Base-by-base conservation (phyloP, 2,888 invertebrate genomes). In the Myopa tessellatipennis region DNA sequence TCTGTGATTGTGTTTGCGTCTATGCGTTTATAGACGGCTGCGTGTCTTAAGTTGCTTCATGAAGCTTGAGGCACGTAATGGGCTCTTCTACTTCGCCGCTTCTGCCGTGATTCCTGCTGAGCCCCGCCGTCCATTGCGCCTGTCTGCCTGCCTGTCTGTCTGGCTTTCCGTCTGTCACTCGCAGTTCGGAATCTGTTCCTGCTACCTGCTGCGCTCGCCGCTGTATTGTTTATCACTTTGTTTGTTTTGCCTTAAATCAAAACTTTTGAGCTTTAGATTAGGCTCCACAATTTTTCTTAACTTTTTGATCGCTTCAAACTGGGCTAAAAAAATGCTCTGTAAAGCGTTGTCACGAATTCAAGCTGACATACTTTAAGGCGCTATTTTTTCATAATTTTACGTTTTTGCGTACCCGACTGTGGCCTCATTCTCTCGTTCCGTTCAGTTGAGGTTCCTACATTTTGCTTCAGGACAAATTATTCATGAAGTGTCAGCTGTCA, bases 331-430 rank as follows among this genome's bases (percentile, higher is more conserved):
- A 26, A 26, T 26, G 26, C 26, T 26, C 26, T 26, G 26, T 26
- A 26, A 26, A 26, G 26, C 26, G 26, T 26, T 26, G 26, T 1
- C 26, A 72, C 58, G 45, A 69, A 72, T 72, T 63, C n/a, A 40
- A 14, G 36, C 58, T 60, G 71, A 58, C 71, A 72, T 72, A 72
- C 71, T 72, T 71, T 58, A 26, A 36, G 60, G 71, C 69, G 18
- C 26, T 50, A 45, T 45, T 69, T 26, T 69, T 50, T n/a, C n/a
- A n/a, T n/a, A n/a, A n/a, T n/a, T n/a, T n/a, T n/a, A n/a, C n/a
- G n/a, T n/a, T n/a, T n/a, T n/a, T n/a, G n/a, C n/a, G n/a, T n/a
- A n/a, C n/a, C n/a, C n/a, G n/a, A 69, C 18, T 50, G 40, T 69
- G 7, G 16, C 45, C 26, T 18, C 16, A 45, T 68, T 50, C 8